A percentile compares a stretch with the other conserved stretches of the same genome.
Evolutionary conservation across 2,113 vertebrate genomes (phyloP).

Genomic region (Nannospalax galili): DNA sequence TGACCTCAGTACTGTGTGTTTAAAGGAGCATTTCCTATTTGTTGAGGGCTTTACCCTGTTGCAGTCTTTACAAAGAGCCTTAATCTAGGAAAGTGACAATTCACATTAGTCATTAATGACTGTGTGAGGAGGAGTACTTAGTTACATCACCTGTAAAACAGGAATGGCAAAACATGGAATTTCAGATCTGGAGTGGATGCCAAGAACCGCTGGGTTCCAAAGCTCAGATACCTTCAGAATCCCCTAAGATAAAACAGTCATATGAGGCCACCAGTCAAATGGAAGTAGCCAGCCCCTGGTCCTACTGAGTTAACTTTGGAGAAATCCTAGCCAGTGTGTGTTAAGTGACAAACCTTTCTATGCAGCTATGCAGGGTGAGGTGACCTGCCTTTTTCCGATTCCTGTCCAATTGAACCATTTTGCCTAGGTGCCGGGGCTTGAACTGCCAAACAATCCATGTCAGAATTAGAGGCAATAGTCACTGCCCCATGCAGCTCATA

Average conservation of each 20-base stretch:
- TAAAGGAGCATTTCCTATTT: not conserved
- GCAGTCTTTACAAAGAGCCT: not conserved
- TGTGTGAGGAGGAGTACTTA: not conserved
- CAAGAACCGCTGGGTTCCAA: not conserved
- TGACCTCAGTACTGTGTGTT: not conserved
- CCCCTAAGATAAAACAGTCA: not conserved
- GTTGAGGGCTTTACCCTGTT: not conserved
- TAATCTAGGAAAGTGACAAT: not conserved
- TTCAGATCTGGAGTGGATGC: not conserved
- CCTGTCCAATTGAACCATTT: not conserved
- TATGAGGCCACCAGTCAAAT: not conserved
- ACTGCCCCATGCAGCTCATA: not conserved
- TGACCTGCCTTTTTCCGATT: not conserved
- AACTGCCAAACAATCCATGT: not conserved
- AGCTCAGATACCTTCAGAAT: not conserved
- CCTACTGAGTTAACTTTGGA: not conserved
- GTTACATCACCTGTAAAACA: not conserved
- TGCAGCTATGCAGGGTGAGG: not conserved
- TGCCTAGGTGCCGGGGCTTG: not conserved
- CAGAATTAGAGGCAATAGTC: no score
- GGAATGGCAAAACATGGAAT: not conserved
- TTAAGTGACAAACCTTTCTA: not conserved
- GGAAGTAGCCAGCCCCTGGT: not conserved
- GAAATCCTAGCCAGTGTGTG: not conserved
- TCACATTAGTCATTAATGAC: not conserved